Conservation (phyloP, 2,888 invertebrate species). For the Allolobophora icterica region DNA sequence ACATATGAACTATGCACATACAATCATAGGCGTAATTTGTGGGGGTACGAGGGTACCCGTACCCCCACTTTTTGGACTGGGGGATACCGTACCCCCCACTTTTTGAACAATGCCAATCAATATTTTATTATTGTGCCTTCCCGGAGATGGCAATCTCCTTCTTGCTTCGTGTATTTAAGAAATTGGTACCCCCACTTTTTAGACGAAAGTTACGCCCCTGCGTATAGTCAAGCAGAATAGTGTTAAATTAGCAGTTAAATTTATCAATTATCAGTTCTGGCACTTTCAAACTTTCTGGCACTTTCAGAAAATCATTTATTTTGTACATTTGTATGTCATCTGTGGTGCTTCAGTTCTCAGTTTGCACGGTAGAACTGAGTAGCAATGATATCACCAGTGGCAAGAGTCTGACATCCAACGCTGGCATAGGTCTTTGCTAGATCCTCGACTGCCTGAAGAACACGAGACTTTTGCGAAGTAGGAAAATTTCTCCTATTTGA, state of each 20-base stretch:
- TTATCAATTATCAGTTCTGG: background rate
- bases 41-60: no score
- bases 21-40: no score
- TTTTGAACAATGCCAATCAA: no score
- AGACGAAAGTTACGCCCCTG: no score
- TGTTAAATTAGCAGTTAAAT: background rate
- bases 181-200: no score
- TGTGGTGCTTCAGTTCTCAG: background rate
- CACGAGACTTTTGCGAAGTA: background rate
- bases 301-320: background rate
- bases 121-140: no score
- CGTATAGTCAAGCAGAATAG: background rate
- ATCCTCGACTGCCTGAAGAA: background rate
- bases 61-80: no score
- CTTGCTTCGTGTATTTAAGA: no score
- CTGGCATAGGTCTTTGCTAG: conserved; percentile 48
- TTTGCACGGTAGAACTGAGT: conserved; percentile 64
- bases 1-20: background rate
- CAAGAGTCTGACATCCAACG: conserved; percentile 63
- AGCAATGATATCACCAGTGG: conserved; percentile 65
- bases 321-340: background rate
- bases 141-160: no score
- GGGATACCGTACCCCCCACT: no score
- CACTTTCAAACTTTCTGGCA: background rate
- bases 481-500: conserved; percentile 13